Evolutionary conservation across 2,797 vertebrate genomes (phyloP).

Genomic region (Eupleurogrammus muticus): DNA sequence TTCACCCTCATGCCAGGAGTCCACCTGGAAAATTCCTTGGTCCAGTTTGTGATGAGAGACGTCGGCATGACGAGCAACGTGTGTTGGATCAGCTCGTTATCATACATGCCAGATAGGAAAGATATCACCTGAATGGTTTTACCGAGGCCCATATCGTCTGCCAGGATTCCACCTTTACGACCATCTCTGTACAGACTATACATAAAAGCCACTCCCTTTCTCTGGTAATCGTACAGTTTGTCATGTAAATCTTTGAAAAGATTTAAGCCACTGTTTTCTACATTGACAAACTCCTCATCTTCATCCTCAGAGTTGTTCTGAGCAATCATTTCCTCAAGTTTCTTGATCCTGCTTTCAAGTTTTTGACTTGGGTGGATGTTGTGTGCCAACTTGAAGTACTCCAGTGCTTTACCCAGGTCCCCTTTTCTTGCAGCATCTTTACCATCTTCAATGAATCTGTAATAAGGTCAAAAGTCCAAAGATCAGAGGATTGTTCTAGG

Average conservation of each 20-base stretch:
- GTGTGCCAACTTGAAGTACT: conserved; percentile 83
- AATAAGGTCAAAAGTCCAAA: conserved; percentile 27
- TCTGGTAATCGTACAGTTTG: conserved; percentile 92
- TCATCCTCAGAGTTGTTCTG: conserved; percentile 69
- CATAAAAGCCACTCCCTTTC: conserved; percentile 90
- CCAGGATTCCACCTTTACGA: conserved; percentile 89
- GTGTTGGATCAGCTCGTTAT: conserved; percentile 81
- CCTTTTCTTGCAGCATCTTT: conserved; percentile 86
- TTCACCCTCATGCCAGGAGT: conserved; percentile 93
- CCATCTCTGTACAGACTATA: conserved; percentile 86
- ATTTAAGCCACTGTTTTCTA: conserved; percentile 88
- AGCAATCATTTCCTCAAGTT: conserved; percentile 82
- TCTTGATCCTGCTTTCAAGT: conserved; percentile 84
- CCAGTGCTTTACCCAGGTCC: conserved; percentile 83
- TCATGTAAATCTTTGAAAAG: conserved; percentile 87
- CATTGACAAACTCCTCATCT: conserved; percentile 87
- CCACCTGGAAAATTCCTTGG: conserved; percentile 91
- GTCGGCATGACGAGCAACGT: conserved; percentile 93
- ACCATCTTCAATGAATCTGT: conserved; percentile 83
- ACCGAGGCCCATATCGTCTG: conserved; percentile 96
- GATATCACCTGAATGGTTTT: conserved; percentile 96
- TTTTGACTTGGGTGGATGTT: conserved; percentile 87
- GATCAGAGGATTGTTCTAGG: neutral
- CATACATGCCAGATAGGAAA: conserved; percentile 96
- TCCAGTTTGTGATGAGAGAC: conserved; percentile 91